phyloP scores from a whole-genome alignment of 2,113 vertebrate species.

The Alethe diademata region DNA sequence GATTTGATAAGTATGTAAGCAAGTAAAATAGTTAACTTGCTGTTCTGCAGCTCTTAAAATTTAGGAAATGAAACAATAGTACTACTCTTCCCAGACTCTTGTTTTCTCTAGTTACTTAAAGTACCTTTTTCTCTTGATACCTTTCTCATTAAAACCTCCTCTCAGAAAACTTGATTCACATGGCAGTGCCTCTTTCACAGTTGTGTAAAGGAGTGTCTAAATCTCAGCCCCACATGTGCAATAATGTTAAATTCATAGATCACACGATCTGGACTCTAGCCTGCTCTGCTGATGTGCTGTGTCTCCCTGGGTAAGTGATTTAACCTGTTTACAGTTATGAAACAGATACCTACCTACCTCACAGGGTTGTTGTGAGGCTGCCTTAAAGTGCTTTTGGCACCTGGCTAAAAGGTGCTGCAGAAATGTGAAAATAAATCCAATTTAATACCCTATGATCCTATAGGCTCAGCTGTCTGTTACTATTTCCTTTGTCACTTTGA shows the following conservation, averaged over 20 bases:
- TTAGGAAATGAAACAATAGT: neutral
- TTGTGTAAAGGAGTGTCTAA: neutral
- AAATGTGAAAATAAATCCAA: conserved; percentile 47
- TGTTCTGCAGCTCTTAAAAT: neutral
- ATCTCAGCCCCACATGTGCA: neutral
- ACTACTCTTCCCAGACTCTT: neutral
- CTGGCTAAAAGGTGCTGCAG: neutral
- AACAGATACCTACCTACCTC: conserved; percentile 60
- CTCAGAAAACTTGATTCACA: neutral
- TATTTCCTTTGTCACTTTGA: neutral
- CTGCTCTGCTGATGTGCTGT: conserved; percentile 37
- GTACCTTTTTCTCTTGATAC: neutral
- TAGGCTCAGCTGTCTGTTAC: conserved; percentile 19
- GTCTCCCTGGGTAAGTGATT: conserved; percentile 55
- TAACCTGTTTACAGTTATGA: neutral
- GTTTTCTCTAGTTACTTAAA: neutral
- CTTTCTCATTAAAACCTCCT: neutral
- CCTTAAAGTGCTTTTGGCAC: conserved; percentile 33
- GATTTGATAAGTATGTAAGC: neutral
- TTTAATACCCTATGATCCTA: neutral
- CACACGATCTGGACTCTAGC: conserved; percentile 13
- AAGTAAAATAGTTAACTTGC: neutral
- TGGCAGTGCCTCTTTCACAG: neutral
- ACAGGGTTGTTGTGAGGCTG: conserved; percentile 73
- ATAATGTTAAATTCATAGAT: conserved; percentile 6